These are phyloP conservation scores for Microtus pennsylvanicus DNA, from an alignment of 2,113 vertebrate genomes.

Conservation along the genomic window DNA sequence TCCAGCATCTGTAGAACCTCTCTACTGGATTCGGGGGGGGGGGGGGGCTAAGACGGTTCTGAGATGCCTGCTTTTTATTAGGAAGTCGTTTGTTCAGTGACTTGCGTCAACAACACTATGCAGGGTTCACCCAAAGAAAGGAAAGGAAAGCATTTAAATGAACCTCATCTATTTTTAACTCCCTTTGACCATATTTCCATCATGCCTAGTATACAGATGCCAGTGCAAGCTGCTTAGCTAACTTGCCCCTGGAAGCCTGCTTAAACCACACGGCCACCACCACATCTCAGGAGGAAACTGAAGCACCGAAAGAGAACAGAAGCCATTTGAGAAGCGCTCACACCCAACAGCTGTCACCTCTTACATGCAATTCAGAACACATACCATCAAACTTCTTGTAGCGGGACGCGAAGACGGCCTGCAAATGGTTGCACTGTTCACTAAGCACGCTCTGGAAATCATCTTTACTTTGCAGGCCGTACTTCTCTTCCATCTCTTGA, in stretches of 20 bases:
- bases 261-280: background rate
- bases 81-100: conserved; percentile 22
- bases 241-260: background rate
- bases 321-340: background rate
- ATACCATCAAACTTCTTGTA: conserved; percentile 95
- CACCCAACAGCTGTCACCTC: background rate
- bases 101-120: conserved; percentile 65
- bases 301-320: background rate
- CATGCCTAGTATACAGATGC: conserved; percentile 61
- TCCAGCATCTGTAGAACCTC: conserved; percentile 62
- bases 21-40: background rate
- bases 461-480: conserved; percentile 94
- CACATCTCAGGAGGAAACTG: conserved; percentile 25
- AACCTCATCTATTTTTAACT: conserved; percentile 69
- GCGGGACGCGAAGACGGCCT: conserved; percentile 93
- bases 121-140: conserved; percentile 54
- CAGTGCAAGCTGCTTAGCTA: background rate
- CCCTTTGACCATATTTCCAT: conserved; percentile 56
- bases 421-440: conserved; percentile 92
- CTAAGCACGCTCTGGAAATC: conserved; percentile 94
- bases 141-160: conserved; percentile 68
- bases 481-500: conserved; percentile 98
- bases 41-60: conserved; percentile 17
- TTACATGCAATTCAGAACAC: conserved; percentile 58
- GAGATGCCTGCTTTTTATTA: conserved; percentile 73